Conservation (phyloP, 2,797 vertebrate genomes). For the Falco concolor region DNA sequence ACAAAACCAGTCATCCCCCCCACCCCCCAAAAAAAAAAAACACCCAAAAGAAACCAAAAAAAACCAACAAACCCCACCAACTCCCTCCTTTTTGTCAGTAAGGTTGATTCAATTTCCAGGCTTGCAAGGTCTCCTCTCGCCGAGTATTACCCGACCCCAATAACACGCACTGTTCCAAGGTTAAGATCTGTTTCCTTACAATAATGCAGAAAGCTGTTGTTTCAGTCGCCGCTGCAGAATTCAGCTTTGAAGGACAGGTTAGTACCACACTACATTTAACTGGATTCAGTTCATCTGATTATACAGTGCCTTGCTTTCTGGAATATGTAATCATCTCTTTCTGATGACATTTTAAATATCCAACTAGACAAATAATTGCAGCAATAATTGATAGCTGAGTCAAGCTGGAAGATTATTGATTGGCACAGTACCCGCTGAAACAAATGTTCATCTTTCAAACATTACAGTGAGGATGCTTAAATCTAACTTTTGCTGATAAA, state of each 20-base stretch:
- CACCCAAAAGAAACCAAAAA: no score
- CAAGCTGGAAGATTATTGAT: slow-evolving; percentile 81
- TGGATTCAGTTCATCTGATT: slow-evolving; percentile 82
- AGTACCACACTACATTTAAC: slow-evolving; percentile 79
- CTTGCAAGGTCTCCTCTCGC: slow-evolving; percentile 69
- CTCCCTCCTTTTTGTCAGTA: slow-evolving; percentile 60
- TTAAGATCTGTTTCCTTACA: slow-evolving; percentile 68
- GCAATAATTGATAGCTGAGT: slow-evolving; percentile 85
- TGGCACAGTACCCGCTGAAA: slow-evolving; percentile 77
- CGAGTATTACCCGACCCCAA: slow-evolving; percentile 58
- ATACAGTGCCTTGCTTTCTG: slow-evolving; percentile 77
- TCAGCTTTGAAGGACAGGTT: slow-evolving; percentile 81
- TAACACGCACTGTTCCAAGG: slow-evolving; percentile 56
- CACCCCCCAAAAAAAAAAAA: no score
- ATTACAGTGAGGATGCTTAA: slow-evolving; percentile 77
- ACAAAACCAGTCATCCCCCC: background rate
- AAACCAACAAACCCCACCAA: background rate
- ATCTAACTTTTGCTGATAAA: slow-evolving; percentile 80
- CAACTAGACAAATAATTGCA: slow-evolving; percentile 84
- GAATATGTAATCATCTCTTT: slow-evolving; percentile 86
- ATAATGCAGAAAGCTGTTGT: slow-evolving; percentile 74
- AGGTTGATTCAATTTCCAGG: slow-evolving; percentile 72
- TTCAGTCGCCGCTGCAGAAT: slow-evolving; percentile 69
- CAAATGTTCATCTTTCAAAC: slow-evolving; percentile 77
- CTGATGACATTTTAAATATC: slow-evolving; percentile 88